phyloP scores from a whole-genome alignment of 30 jellyfish, hydroid and myxozoan genomes.

The Pseudorhiza aurosa region DNA sequence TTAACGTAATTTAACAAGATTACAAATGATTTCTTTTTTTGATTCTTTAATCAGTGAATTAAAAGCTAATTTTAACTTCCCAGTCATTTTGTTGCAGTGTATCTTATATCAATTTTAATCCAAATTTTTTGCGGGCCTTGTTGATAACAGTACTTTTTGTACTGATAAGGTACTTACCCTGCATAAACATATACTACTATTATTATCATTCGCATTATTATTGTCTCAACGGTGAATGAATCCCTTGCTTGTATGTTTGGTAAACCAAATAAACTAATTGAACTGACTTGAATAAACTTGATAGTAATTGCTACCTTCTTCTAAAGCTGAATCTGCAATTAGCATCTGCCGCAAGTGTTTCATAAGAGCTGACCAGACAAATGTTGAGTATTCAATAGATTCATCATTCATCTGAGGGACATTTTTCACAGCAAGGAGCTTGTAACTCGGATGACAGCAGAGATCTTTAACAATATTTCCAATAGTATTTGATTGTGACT shows the following conservation, averaged over 20 bases:
- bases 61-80: neutral
- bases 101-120: neutral
- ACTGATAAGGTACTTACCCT: neutral
- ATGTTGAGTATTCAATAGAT: conserved; percentile 85
- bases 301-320: no score
- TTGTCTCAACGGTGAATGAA: no score
- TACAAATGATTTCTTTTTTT: neutral
- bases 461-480: conserved; percentile 58
- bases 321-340: conserved; percentile 92
- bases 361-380: conserved; percentile 91
- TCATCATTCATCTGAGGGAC: conserved; percentile 80
- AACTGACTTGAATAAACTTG: no score
- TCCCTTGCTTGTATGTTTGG: no score
- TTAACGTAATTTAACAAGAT: neutral
- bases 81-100: neutral
- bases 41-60: neutral
- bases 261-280: no score
- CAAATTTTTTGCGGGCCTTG: neutral
- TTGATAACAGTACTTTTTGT: neutral
- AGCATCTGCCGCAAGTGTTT: conserved; percentile 92
- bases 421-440: conserved; percentile 71
- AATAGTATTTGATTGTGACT: conserved; percentile 1
- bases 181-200: neutral
- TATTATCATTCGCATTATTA: no score
- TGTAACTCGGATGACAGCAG: conserved; percentile 82